Base-by-base conservation (phyloP, 2,888 invertebrate species). In the Sicus ferrugineus region DNA sequence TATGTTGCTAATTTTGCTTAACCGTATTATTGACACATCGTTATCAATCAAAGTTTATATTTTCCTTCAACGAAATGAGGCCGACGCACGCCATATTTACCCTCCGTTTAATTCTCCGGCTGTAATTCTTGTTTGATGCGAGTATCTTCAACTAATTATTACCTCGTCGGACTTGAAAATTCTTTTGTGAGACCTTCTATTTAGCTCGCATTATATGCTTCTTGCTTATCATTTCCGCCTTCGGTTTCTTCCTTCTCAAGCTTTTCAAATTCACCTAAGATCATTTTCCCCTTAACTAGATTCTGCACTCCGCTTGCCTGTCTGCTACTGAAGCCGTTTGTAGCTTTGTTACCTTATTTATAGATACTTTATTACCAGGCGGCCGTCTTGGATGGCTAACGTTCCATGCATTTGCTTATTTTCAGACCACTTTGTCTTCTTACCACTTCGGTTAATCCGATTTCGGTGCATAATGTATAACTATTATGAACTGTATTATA, bases 1-100 rank as follows among this genome's bases (percentile, higher is more conserved):
- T 21, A 21, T n/a, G n/a, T n/a, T n/a, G n/a, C n/a, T n/a, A n/a
- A n/a, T n/a, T n/a, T n/a, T n/a, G n/a, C n/a, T n/a, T 74, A 73
- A 76, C 73, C 81, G 77, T 76, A 77, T 82, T 81, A 81, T 81
- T 82, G 81, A 80, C 81, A 81, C 80, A 79, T 79, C 78, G 77
- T 81, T 81, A 80, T 82, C 77, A 80, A 80, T 81, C 80, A 75
- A 46, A 56, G 70, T 68, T 68, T 69, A 74, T 74, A 74, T 73
- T 54, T 56, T 72, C 69, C 54, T 59, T 48, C 69, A 72, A 70
- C 67, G 28, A 67, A 61, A 67, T 67, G 48, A 64, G 31, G 42
- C 46, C n/a, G 21, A 62, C 38, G 42, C 72, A 70, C 69, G 70
- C 70, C 50, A 72, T 69, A 14, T 48, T 31, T 34, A 16, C 59